Evolutionary conservation across 2,797 vertebrate genomes (phyloP).

Genomic region (Poecilia picta): DNA sequence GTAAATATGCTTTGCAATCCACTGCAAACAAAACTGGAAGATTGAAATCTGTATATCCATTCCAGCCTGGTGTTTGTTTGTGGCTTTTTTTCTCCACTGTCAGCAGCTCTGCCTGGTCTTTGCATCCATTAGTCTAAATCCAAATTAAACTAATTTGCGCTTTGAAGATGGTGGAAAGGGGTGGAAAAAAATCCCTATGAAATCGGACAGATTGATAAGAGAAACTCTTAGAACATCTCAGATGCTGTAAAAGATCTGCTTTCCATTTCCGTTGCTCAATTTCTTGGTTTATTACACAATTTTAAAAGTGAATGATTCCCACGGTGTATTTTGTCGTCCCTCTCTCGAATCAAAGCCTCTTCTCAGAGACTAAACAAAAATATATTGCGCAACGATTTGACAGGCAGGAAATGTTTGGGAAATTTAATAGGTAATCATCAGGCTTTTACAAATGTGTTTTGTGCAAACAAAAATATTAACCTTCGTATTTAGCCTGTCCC

Average conservation of each 20-base stretch:
- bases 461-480: not conserved
- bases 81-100: not conserved
- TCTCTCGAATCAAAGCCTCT: not conserved
- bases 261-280: not conserved
- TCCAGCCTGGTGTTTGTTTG: not conserved
- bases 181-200: not conserved
- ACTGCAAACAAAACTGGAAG: not conserved
- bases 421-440: not conserved
- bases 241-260: not conserved
- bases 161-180: not conserved
- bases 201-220: not conserved
- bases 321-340: not conserved
- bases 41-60: not conserved
- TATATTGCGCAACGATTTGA: not conserved
- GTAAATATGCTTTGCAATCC: not conserved
- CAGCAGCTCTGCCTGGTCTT: not conserved
- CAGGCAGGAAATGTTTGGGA: not conserved
- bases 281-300: not conserved
- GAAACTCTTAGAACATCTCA: not conserved
- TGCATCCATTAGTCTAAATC: not conserved
- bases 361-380: not conserved
- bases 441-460: not conserved
- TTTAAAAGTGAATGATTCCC: not conserved
- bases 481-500: not conserved
- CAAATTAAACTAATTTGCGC: not conserved